Percentiles rank a stretch among this genome's conserved stretches.
Conservation (phyloP, 2,113 vertebrate genomes). For the Corythoichthys haematopterus region DNA sequence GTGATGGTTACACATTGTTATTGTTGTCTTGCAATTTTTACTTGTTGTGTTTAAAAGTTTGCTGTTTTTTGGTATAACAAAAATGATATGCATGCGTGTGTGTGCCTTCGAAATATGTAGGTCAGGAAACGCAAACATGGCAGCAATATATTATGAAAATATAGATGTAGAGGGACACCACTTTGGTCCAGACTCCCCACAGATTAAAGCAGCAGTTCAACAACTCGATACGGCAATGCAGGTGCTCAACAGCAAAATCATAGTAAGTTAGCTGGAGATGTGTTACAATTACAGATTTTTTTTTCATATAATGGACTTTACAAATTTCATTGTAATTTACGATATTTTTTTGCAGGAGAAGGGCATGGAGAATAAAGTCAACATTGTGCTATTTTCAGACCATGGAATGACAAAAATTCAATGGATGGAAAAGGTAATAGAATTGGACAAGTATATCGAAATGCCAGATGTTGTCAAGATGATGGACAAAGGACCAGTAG, state of each 20-base stretch:
- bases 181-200: conserved; percentile 78
- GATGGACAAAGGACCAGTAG: conserved; percentile 87
- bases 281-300: background rate
- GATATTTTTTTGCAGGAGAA: conserved; percentile 69
- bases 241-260: conserved; percentile 78
- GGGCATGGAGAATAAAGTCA: conserved; percentile 74
- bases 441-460: conserved; percentile 79
- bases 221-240: conserved; percentile 79
- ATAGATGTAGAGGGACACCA: conserved; percentile 91
- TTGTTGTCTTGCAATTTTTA: too few species aligned
- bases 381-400: conserved; percentile 89
- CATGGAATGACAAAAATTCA: conserved; percentile 91
- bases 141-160: conserved; percentile 85
- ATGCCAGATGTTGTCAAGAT: conserved; percentile 78
- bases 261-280: conserved; percentile 63
- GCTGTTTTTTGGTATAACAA: too few species aligned
- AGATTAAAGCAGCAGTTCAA: conserved; percentile 73
- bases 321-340: background rate
- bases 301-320: background rate
- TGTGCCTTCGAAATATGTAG: conserved; percentile 16
- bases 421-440: conserved; percentile 89
- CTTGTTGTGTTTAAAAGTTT: too few species aligned
- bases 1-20: too few species aligned
- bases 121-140: conserved; percentile 75
- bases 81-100: background rate